phyloP scores from a whole-genome alignment of 2,797 vertebrate species.

The Melanotaenia pygmaea region DNA sequence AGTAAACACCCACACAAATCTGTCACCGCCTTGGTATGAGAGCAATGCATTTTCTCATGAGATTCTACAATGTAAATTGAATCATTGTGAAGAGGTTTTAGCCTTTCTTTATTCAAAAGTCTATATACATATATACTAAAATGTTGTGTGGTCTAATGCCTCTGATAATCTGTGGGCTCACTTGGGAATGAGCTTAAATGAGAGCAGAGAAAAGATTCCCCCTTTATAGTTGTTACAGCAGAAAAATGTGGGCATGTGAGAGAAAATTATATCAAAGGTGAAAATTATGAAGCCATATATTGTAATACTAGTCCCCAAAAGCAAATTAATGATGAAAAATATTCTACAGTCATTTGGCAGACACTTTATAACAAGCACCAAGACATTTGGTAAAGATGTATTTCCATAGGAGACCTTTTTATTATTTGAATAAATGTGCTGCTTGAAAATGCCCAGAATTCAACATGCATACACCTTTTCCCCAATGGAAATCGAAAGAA shows the following conservation, averaged over 20 bases:
- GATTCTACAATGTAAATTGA: conserved; percentile 43
- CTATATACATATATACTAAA: background rate
- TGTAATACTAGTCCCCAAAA: conserved; percentile 33
- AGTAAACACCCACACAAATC: conserved; percentile 71
- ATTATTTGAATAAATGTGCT: conserved; percentile 12
- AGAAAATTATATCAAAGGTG: conserved; percentile 45
- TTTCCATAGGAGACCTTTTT: background rate
- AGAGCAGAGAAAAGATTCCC: conserved; percentile 33
- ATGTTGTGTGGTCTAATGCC: conserved; percentile 24
- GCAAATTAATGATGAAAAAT: conserved; percentile 38
- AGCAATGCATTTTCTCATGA: conserved; percentile 26
- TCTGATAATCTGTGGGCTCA: conserved; percentile 46
- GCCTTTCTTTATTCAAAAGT: background rate
- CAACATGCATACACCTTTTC: conserved; percentile 10
- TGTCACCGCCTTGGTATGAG: conserved; percentile 55
- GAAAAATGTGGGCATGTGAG: conserved; percentile 28
- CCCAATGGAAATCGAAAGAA: background rate
- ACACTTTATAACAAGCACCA: conserved; percentile 5
- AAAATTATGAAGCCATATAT: conserved; percentile 47
- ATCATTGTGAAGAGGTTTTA: conserved; percentile 21
- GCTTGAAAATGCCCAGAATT: conserved; percentile 16
- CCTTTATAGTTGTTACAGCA: conserved; percentile 49
- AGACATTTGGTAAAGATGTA: conserved; percentile 1
- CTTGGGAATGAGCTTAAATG: conserved; percentile 45
- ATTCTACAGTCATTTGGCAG: too few species aligned